Base-by-base conservation (phyloP, 2,797 vertebrate species). In the Bradypus variegatus region DNA sequence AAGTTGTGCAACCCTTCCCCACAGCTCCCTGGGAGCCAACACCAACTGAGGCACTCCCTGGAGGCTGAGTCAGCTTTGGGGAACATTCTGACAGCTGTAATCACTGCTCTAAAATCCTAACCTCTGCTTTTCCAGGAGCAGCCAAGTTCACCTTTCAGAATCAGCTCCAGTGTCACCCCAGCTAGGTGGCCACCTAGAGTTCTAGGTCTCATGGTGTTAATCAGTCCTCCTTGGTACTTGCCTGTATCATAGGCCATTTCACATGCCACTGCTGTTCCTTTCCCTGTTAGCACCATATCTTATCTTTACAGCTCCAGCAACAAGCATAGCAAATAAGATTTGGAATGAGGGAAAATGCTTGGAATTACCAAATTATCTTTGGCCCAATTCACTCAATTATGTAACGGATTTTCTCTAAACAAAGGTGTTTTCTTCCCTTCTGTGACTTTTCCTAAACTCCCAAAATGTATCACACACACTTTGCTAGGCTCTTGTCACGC, bases 381-480 rank as follows among this genome's bases (percentile, higher is more conserved):
- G 41, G 31, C 18, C 75, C 3, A 36, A 80, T 86, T 48, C 10
- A 38, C 25, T 36, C 23, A 7, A 9, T 45, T 33, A 88, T 38
- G 41, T 64, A 48, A 10, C n/a, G 23, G 8, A 12, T 11, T 73
- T 89, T 75, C 67, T 25, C 38, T 64, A 55, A 88, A n/a, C 21
- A 14, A 90, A 58, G 33, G 29, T 69, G n/a, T n/a, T 38, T 36
- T 55, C 11, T 3, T 48, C 21, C 6, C 23, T 84, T 84, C 77
- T 90, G 36, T 82, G 15, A 84, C 60, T 75, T 86, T 77, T 53
- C 75, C n/a, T 76, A 82, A 91, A 91, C 36, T 70, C 36, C 33
- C 25, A 70, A 13, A 3, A 18, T 13, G 11, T 70, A 65, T 21
- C 7, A 58, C 58, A 27, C 0, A 3, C 1, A 41, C 55, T 91